phyloP scores from a whole-genome alignment of 1,140 invertebrate species.

The Penaeus chinensis region DNA sequence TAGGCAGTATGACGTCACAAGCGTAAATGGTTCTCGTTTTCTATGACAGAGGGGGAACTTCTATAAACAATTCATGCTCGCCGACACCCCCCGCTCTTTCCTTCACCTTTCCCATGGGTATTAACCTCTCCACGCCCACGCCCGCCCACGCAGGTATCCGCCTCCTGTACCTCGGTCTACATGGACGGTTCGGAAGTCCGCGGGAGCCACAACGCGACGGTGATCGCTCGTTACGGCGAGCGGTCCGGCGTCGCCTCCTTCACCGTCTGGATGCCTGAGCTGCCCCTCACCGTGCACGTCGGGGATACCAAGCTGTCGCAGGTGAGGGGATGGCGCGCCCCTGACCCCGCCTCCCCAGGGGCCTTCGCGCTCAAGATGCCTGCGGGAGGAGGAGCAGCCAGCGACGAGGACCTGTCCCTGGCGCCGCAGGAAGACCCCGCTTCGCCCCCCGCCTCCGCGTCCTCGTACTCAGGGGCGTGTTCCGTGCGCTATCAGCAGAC shows the following conservation, averaged over 20 bases:
- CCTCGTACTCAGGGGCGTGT: constrained; percentile 72
- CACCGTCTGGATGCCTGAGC: constrained; percentile 96
- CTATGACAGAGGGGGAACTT: no score
- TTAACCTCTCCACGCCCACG: no score
- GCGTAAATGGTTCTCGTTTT: no score
- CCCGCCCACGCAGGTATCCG: constrained; percentile 80
- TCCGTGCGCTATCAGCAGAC: constrained; percentile 89
- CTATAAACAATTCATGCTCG: no score
- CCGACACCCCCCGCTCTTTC: no score
- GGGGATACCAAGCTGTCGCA: constrained; percentile 90
- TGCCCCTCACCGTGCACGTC: constrained; percentile 89
- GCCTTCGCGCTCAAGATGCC: constrained; percentile 51
- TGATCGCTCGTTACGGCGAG: constrained; percentile 93
- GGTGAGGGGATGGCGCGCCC: constrained; percentile 69
- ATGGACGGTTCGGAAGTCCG: constrained; percentile 95
- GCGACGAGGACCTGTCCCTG: neutral
- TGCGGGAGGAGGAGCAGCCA: neutral
- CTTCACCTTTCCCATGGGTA: no score
- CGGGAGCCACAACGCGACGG: constrained; percentile 92
- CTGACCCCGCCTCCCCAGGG: constrained; percentile 34
- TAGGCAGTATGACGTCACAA: no score
- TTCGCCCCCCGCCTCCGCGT: neutral
- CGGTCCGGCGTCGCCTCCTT: constrained; percentile 89
- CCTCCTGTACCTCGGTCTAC: constrained; percentile 95
- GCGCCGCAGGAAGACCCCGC: no score